Evolutionary conservation across 1,140 invertebrate species (phyloP).

Genomic region (Lepidurus packardi): DNA sequence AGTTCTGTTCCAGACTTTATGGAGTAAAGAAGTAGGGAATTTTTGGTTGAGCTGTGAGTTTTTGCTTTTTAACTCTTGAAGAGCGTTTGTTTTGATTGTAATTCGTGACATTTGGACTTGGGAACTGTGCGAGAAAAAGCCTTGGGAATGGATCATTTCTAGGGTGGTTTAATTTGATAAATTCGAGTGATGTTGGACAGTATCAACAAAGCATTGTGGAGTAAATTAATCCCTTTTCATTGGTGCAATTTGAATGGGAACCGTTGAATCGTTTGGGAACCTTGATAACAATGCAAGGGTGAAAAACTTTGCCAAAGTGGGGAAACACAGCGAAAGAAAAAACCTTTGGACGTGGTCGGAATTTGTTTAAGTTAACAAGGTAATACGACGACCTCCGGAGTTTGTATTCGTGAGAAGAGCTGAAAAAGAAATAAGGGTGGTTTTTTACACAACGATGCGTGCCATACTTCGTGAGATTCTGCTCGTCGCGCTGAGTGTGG

Average conservation of each 20-base stretch:
- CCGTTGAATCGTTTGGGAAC: not conserved
- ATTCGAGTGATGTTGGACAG: not conserved
- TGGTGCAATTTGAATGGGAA: not conserved
- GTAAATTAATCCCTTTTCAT: not conserved
- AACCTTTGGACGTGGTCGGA: not conserved
- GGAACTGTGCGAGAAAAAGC: not conserved
- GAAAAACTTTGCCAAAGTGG: not conserved
- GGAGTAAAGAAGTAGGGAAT: too few species aligned
- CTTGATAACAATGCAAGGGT: not conserved
- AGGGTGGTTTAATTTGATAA: not conserved
- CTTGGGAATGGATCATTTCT: not conserved
- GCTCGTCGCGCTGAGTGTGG: constrained; percentile 2
- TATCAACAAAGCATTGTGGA: not conserved
- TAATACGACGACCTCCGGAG: not conserved
- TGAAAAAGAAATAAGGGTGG: not conserved
- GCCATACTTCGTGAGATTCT: not conserved
- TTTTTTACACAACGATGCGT: not conserved
- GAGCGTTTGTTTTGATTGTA: not conserved
- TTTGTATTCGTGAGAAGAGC: constrained; percentile 6
- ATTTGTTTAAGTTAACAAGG: constrained; percentile 12
- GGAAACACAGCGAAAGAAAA: not conserved
- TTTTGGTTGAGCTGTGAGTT: too few species aligned
- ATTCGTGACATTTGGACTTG: not conserved
- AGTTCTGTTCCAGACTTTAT: not conserved
- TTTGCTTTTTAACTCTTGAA: not conserved